Evolutionary conservation across 2,888 invertebrate genomes (phyloP), one percentile per base, ranked within the genome.

Genomic region (Macrosiphum euphorbiae): DNA sequence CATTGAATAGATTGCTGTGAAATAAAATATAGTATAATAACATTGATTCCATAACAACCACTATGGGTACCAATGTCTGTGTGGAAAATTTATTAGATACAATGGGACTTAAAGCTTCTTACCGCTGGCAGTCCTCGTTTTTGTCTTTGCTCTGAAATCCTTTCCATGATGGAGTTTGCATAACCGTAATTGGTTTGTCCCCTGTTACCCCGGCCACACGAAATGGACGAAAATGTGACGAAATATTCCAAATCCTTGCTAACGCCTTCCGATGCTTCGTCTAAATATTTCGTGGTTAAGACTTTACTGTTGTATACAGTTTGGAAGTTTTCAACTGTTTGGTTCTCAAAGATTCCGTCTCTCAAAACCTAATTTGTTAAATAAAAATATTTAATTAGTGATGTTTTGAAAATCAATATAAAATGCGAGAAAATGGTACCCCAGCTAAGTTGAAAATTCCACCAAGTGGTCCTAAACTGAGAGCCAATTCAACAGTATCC

Each of bases 321-420:
- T 44, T 84, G 44, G 67, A 95, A 95, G 89, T 94, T 94, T 3
- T 92, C 90, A 0, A 85, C 87, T 13, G 94, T 94, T 91, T 95
- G 95, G 24, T 95, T 95, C 91, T 95, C 94, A 52, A 95, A 95
- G 50, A 95, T 94, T n/a, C 93, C 94, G 44, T 94, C 94, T 24
- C 91, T 87, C 52, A 94, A 89, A 52, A 94, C 94, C 95, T 95
- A 85, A 47, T 35, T 55, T 35, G 26, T 47, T 7, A 41, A 61
- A 41, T 10, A 44, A 20, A 26, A 26, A 13, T 92, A 4, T 26
- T 0, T n/a, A 35, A 2, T 84, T 44, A 58, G 26, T 41, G 8
- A 58, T 7, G 24, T 26, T 26, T 20, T 41, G 3, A 85, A 50
- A 50, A 1, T 55, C 44, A 28, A 16, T 20, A 28, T 52, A 52